Evolutionary conservation across 53 echinoderm and acorn worm species (phyloP), one percentile per base, ranked within the genome.

Genomic region (Echinarachnius parma): DNA sequence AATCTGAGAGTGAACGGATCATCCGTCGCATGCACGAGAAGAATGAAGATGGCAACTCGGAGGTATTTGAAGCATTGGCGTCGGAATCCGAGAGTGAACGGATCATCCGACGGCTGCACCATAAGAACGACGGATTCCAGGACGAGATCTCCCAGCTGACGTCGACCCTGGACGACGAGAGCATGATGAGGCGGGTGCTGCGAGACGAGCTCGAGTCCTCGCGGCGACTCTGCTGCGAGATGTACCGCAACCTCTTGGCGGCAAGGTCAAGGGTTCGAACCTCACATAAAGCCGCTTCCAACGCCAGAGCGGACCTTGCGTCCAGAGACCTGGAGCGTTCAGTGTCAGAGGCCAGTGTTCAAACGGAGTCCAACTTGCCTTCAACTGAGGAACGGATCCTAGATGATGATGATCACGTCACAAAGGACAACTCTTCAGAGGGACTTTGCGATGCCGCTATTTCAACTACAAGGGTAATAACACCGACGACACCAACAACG

Each of bases 161-260:
- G 16, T 48, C 75, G 29, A 71, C 78, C 13, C 72, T 82, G 46
- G 60, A 56, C 26, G 91, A 91, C 27, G 91, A 91, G 31, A 66
- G 46, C 5, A 63, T 77, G 55, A 86, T 79, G 10, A 82, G 80
- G 35, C 34, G 35, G 8, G 35, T 77, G 23, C 66, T 91, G 22
- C 75, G 55, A 69, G 86, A 91, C 36, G 91, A 86, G 91, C 46
- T 87, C 52, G 87, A 82, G 42, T 72, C 82, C 23, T 87, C 87
- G 10, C 71, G 82, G 28, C 60, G 49, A 36, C 87, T 87, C 26
- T 87, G 87, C 60, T 79, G 76, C 23, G 47, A 86, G 45, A 39
- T 86, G 9, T 64, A 86, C 18, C 75, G 61, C 27, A 32, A 69
- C 34, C 52, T 69, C 9, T 22, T 69, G 9, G 21, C 23, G 22